Percentiles rank a stretch among this genome's conserved stretches.
phyloP scores from a whole-genome alignment of 2,797 vertebrate species.

The Catostomus latipinnis region DNA sequence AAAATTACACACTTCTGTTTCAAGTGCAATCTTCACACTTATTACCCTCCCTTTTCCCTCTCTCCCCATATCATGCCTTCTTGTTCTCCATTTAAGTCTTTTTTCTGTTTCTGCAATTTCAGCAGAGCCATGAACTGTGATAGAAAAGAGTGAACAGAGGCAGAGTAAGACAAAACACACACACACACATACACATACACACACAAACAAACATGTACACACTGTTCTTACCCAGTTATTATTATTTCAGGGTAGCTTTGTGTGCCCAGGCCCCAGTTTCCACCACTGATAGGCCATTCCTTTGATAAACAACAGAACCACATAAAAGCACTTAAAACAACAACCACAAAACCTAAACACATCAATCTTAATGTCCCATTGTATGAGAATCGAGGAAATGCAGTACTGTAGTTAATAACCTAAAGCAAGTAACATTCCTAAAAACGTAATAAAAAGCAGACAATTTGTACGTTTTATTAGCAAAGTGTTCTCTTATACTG shows the following conservation, averaged over 20 bases:
- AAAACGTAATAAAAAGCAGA: constrained; percentile 1
- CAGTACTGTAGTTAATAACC: not conserved
- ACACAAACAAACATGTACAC: not conserved
- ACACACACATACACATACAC: not conserved
- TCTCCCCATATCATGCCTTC: constrained; percentile 21
- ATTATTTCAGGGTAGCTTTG: constrained; percentile 99
- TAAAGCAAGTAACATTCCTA: constrained; percentile 12
- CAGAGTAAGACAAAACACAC: constrained; percentile 20
- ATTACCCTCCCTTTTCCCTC: constrained; percentile 7
- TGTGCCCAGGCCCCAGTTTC: constrained; percentile 97
- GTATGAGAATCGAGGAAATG: constrained; percentile 11
- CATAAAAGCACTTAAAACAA: constrained; percentile 44
- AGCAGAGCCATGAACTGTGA: constrained; percentile 49
- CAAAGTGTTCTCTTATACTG: constrained; percentile 3
- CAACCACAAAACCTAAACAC: constrained; percentile 33
- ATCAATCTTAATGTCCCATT: constrained; percentile 16
- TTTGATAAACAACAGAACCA: constrained; percentile 70
- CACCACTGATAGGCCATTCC: constrained; percentile 98
- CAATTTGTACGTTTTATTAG: constrained; percentile 33
- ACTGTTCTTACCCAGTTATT: constrained; percentile 90
- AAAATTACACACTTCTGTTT: too few species aligned
- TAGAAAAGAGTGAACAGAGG: constrained; percentile 30
- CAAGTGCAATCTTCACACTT: too few species aligned
- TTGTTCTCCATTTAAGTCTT: constrained; percentile 21
- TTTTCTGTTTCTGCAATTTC: constrained; percentile 56